Evolutionary conservation across 53 echinoderm and acorn worm species (phyloP).

Genomic region (Stichopus horrens): DNA sequence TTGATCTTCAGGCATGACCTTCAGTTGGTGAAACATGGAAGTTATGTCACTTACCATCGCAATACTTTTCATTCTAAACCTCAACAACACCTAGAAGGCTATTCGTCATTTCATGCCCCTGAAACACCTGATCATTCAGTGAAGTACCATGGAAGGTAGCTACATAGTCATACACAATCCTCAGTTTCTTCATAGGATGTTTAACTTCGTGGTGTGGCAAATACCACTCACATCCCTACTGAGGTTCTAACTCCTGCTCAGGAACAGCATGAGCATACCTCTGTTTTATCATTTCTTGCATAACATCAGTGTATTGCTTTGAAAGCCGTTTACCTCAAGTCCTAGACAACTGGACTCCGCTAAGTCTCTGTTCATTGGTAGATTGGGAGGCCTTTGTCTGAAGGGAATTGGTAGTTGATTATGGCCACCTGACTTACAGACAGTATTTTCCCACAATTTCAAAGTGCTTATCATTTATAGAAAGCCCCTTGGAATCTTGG

Average conservation of each 20-base stretch:
- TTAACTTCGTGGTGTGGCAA: conserved; percentile 47
- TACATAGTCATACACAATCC: conserved; percentile 48
- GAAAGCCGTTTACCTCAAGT: conserved; percentile 9
- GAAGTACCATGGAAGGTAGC: neutral
- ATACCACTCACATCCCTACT: conserved; percentile 33
- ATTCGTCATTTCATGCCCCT: conserved; percentile 61
- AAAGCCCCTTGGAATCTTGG: conserved; percentile 48
- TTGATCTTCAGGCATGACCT: conserved; percentile 25
- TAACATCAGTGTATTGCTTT: conserved; percentile 31
- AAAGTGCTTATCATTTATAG: conserved; percentile 42
- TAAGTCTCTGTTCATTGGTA: neutral
- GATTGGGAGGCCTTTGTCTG: conserved; percentile 6
- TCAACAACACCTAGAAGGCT: conserved; percentile 53
- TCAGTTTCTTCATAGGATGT: conserved; percentile 34
- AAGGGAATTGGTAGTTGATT: conserved; percentile 59
- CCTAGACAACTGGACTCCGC: conserved; percentile 12
- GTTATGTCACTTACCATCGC: conserved; percentile 49
- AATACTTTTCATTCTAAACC: conserved; percentile 33
- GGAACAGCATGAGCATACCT: conserved; percentile 31
- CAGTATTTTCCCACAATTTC: conserved; percentile 26
- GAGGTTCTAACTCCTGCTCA: neutral
- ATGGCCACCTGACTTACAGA: conserved; percentile 16
- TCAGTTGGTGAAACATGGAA: conserved; percentile 50
- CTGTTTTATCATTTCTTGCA: conserved; percentile 30
- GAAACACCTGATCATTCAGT: conserved; percentile 9